These are phyloP conservation scores for Oophaga pumilio DNA, from an alignment of 2,113 vertebrate species.

Conservation along the genomic window DNA sequence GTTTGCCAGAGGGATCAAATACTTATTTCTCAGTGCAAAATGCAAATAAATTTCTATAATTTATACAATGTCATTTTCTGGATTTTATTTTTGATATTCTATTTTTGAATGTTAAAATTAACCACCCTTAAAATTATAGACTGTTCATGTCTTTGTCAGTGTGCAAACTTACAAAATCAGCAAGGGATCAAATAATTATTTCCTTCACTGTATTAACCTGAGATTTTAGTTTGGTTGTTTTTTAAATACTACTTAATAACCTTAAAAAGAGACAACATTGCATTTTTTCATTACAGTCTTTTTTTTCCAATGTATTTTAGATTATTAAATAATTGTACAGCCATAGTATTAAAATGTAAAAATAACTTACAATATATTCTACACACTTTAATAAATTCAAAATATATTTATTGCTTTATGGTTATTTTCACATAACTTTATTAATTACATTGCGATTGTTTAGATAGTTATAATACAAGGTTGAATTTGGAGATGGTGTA, in stretches of 20 bases:
- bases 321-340: slow-evolving; percentile 6
- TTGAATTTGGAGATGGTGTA: neutral
- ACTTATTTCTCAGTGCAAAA: too few relatives aligned
- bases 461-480: neutral
- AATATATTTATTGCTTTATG: neutral
- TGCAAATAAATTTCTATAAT: too few relatives aligned
- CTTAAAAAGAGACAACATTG: neutral
- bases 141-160: too few relatives aligned
- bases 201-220: too few relatives aligned
- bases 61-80: too few relatives aligned
- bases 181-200: too few relatives aligned
- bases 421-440: neutral
- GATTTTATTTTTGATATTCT: too few relatives aligned
- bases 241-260: neutral
- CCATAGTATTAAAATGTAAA: neutral
- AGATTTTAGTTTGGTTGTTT: neutral
- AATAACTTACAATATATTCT: slow-evolving; percentile 14
- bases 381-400: neutral
- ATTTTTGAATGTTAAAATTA: too few relatives aligned
- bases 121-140: too few relatives aligned
- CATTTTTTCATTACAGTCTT: neutral
- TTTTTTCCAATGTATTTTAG: neutral
- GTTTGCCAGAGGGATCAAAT: too few relatives aligned
- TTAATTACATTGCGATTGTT: slow-evolving; percentile 14
- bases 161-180: too few relatives aligned